phyloP scores from a whole-genome alignment of 2,888 invertebrate genomes.

The Notodonta dromedarius region DNA sequence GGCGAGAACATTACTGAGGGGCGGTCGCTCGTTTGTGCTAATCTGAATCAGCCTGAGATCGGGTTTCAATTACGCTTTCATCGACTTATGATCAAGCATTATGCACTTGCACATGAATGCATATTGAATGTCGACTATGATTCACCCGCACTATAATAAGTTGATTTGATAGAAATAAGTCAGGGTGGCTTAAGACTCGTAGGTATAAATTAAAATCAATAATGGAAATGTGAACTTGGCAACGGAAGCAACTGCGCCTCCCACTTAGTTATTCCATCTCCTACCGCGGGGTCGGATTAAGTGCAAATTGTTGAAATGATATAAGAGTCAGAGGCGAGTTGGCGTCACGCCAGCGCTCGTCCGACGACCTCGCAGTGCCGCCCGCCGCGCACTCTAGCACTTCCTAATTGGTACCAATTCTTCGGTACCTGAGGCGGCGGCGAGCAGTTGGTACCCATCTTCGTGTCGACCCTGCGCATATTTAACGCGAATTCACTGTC shows the following conservation, averaged over 20 bases:
- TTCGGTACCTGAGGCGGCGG: conserved; percentile 32
- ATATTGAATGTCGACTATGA: conserved; percentile 21
- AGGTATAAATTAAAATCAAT: not conserved
- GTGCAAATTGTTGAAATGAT: conserved; percentile 66
- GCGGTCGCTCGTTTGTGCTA: conserved; percentile 60
- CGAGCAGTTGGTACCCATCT: conserved; percentile 31
- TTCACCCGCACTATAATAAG: conserved; percentile 9
- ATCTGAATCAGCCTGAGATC: conserved; percentile 56
- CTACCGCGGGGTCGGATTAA: conserved; percentile 37
- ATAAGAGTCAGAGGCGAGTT: conserved; percentile 56
- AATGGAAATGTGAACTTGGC: conserved; percentile 7
- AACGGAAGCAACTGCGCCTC: conserved; percentile 13
- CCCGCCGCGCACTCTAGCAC: conserved; percentile 42
- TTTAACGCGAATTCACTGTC: conserved; percentile 33
- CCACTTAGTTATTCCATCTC: conserved; percentile 21
- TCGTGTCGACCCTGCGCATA: conserved; percentile 36
- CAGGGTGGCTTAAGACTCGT: not conserved
- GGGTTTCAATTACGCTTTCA: conserved; percentile 64
- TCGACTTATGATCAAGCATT: conserved; percentile 43
- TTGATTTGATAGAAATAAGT: conserved; percentile 2
- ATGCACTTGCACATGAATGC: conserved; percentile 30
- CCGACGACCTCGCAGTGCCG: conserved; percentile 55
- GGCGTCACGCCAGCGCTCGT: conserved; percentile 60
- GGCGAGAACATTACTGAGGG: conserved; percentile 48
- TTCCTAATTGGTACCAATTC: conserved; percentile 60